phyloP scores from a whole-genome alignment of 2,113 vertebrate genomes.

The Phasianus colchicus region DNA sequence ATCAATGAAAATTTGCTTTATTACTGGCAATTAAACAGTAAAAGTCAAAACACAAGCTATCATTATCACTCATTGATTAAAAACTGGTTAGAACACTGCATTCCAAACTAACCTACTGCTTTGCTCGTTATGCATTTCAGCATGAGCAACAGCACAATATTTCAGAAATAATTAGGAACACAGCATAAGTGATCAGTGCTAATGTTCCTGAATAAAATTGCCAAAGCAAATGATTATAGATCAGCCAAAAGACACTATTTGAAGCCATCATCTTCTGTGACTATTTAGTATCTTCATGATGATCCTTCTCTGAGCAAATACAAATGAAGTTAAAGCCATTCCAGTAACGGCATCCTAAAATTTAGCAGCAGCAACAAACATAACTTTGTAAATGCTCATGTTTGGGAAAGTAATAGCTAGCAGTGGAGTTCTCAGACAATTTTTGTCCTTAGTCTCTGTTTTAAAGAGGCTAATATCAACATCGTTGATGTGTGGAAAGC shows the following conservation, averaged over 20 bases:
- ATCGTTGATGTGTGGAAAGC: not conserved
- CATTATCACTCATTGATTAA: constrained; percentile 70
- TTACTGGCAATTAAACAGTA: constrained; percentile 60
- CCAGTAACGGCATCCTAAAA: not conserved
- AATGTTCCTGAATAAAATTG: constrained; percentile 57
- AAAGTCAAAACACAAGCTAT: constrained; percentile 66
- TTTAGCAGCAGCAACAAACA: not conserved
- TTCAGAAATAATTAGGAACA: constrained; percentile 66
- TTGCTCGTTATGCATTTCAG: constrained; percentile 26
- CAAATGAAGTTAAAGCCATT: constrained; percentile 14
- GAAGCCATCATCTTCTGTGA: constrained; percentile 37
- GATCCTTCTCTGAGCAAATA: not conserved
- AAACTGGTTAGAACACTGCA: constrained; percentile 34
- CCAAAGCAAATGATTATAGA: constrained; percentile 46
- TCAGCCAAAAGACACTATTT: constrained; percentile 22
- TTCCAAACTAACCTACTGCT: constrained; percentile 16
- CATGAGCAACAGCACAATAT: constrained; percentile 49
- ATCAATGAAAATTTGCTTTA: constrained; percentile 43
- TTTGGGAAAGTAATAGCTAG: not conserved
- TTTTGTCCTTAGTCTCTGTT: not conserved
- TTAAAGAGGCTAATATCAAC: constrained; percentile 2
- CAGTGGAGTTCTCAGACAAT: not conserved
- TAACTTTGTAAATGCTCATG: not conserved
- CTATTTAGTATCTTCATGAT: constrained; percentile 9
- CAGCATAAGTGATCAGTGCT: constrained; percentile 38